Evolutionary conservation across 2,888 invertebrate species (phyloP).

Genomic region (Malacosoma neustria): DNA sequence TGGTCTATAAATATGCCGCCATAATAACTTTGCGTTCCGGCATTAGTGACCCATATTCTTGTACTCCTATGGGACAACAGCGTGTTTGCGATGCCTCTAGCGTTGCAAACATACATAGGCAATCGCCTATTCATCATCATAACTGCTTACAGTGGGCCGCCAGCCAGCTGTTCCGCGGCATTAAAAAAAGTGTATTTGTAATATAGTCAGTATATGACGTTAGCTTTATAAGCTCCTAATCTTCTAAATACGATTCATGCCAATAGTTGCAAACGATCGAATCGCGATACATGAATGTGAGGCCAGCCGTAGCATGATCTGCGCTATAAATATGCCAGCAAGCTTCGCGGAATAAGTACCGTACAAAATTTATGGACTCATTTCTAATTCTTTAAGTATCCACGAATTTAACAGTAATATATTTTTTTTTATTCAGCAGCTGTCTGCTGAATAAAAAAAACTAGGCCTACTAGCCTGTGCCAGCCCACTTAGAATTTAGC

Average conservation of each 20-base stretch:
- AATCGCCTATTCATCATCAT: too few relatives aligned
- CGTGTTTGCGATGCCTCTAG: too few relatives aligned
- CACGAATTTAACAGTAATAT: constrained; percentile 25
- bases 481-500: too few relatives aligned
- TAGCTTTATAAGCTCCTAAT: not conserved
- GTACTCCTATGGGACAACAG: too few relatives aligned
- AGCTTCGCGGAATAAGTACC: constrained; percentile 23
- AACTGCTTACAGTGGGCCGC: too few relatives aligned
- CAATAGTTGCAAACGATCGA: not conserved
- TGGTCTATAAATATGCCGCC: not conserved
- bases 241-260: not conserved
- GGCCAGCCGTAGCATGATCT: constrained; percentile 33
- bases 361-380: constrained; percentile 33
- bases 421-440: too few relatives aligned
- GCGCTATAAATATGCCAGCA: constrained; percentile 38
- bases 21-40: not conserved
- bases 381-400: constrained; percentile 36
- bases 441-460: too few relatives aligned
- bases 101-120: too few relatives aligned
- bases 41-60: not conserved
- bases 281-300: constrained; percentile 20
- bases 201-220: too few relatives aligned
- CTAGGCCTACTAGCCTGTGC: too few relatives aligned
- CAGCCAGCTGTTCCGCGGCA: too few relatives aligned
- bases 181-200: too few relatives aligned